Evolutionary conservation across 2,888 invertebrate genomes (phyloP).

Genomic region (Chirona hameri): DNA sequence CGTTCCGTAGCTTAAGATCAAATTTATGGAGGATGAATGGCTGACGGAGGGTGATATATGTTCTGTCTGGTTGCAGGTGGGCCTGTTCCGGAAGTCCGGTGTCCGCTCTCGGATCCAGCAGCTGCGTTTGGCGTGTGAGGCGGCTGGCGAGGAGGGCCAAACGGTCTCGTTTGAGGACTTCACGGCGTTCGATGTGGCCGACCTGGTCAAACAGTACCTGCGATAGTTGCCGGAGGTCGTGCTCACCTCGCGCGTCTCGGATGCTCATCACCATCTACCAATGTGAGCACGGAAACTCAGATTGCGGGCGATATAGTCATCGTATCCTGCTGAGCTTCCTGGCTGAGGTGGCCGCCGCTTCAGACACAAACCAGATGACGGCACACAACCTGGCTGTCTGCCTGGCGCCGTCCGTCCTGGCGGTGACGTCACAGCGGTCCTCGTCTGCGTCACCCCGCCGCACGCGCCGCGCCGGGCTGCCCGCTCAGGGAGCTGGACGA

Average conservation of each 20-base stretch:
- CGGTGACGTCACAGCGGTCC: constrained; percentile 52
- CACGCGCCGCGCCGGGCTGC: constrained; percentile 56
- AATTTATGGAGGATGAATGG: too few relatives aligned
- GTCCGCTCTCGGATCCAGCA: constrained; percentile 88
- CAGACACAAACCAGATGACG: constrained; percentile 70
- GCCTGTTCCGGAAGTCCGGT: constrained; percentile 93
- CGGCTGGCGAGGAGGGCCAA: constrained; percentile 68
- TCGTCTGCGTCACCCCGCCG: constrained; percentile 54
- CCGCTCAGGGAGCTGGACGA: constrained; percentile 86
- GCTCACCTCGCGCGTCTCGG: constrained; percentile 89
- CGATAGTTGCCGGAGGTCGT: constrained; percentile 90
- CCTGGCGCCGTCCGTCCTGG: constrained; percentile 86
- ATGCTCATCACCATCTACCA: constrained; percentile 92
- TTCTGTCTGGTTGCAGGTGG: constrained; percentile 57
- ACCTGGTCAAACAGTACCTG: constrained; percentile 94
- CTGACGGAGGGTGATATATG: too few relatives aligned
- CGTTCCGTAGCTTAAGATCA: too few relatives aligned
- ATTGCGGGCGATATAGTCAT: too few relatives aligned
- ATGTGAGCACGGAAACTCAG: constrained; percentile 61
- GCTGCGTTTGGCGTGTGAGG: constrained; percentile 71
- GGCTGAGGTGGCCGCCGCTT: constrained; percentile 58
- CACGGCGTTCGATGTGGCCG: constrained; percentile 87
- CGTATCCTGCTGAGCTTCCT: constrained; percentile 71
- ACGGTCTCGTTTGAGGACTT: constrained; percentile 51
- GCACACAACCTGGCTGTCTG: constrained; percentile 93